Base-by-base conservation (phyloP, 2,113 vertebrate genomes). In the Naja naja region DNA sequence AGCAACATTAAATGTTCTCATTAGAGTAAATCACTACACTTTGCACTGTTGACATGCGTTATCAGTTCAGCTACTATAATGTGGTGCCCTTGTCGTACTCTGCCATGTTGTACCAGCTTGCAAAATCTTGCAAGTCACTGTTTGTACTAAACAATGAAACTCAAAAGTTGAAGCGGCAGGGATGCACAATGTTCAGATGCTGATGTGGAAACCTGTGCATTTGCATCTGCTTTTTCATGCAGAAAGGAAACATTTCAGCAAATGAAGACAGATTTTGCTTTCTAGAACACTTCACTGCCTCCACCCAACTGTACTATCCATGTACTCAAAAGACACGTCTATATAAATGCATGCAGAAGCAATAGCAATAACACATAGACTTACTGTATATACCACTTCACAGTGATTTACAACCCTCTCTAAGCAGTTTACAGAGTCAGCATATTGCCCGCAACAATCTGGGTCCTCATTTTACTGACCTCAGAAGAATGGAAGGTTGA, bases 1-100 rank as follows among this genome's bases (percentile, higher is more conserved):
- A 96, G 89, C 30, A 94, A 94, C 93, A 96, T 96, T 92, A 97
- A 96, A 95, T 93, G 20, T 95, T 96, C 95, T 91, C 90, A n/a
- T 95, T 95, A 95, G 92, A 94, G 93, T 88, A 95, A 95, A 94
- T 95, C 88, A 90, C 90, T 95, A 20, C 93, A 91, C 85, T 96
- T 95, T 88, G 90, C 4, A 91, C 53, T 90, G 87, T 23, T 93
- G 74, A 94, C 95, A 90, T 49, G 23, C 55, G 39, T 92, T 96
- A 96, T 97, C 96, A 96, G n/a, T 93, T 94, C 93, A 93, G 86
- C n/a, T 88, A 55, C 92, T 96, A 60, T 60, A 96, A 93, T 34
- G 81, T 4, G 10, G 58, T 91, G 60, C 39, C 58, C 69, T 94
- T 96, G 94, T 91, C 94, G 53, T 96, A 92, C 81, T 0, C 0